Percentiles rank a stretch among this genome's conserved stretches.
These are phyloP conservation scores for Pelodiscus sinensis DNA, from an alignment of 2,113 vertebrate species.

Conservation along the genomic window DNA sequence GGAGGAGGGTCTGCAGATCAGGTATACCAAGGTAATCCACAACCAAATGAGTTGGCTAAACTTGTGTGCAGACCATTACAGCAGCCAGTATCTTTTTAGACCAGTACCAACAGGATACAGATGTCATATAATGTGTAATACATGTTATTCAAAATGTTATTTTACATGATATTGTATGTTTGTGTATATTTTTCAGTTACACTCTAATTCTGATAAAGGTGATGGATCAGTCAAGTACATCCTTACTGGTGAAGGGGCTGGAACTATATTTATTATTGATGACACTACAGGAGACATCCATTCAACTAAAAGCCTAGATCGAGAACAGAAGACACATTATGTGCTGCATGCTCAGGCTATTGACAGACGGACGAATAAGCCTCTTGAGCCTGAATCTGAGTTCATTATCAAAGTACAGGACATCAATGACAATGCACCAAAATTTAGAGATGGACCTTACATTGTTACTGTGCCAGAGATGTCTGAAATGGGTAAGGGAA, in stretches of 20 bases:
- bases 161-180: slow-evolving; percentile 47
- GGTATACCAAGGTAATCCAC: fast-evolving
- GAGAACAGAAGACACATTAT: slow-evolving; percentile 95
- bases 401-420: slow-evolving; percentile 99
- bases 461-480: slow-evolving; percentile 95
- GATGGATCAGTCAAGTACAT: slow-evolving; percentile 97
- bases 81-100: background rate
- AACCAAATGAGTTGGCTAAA: background rate
- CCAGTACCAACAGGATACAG: fast-evolving
- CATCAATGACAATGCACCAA: slow-evolving; percentile 97
- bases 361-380: slow-evolving; percentile 92
- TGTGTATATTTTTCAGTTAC: slow-evolving; percentile 84
- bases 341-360: slow-evolving; percentile 97
- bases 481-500: slow-evolving; percentile 95
- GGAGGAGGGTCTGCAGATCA: background rate
- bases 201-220: slow-evolving; percentile 98
- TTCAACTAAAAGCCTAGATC: slow-evolving; percentile 94
- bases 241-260: slow-evolving; percentile 95
- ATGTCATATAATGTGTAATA: background rate
- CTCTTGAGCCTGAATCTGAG: slow-evolving; percentile 95
- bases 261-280: slow-evolving; percentile 95
- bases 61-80: fast-evolving
- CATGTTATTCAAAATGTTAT: background rate
- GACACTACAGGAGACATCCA: slow-evolving; percentile 97
- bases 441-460: slow-evolving; percentile 94